Conservation (phyloP, 2,888 invertebrate species). For the Plemyria rubiginata region DNA sequence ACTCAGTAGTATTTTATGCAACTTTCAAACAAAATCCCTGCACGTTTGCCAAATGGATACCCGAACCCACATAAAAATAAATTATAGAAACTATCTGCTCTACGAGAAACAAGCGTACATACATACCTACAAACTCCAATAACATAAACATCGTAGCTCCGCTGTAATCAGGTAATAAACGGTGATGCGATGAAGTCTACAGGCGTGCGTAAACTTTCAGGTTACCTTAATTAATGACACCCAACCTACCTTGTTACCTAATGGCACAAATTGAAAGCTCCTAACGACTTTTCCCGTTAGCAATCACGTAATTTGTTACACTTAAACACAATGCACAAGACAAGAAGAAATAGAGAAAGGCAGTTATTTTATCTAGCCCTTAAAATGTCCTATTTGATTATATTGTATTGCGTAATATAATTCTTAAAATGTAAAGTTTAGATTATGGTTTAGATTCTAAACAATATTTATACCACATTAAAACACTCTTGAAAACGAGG, state of each 20-base stretch:
- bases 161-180: conserved; percentile 30
- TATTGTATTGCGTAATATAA: too few relatives aligned
- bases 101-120: conserved; percentile 17
- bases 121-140: conserved; percentile 24
- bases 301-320: conserved; percentile 40
- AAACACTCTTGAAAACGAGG: too few relatives aligned
- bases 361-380: background rate
- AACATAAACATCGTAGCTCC: conserved; percentile 27
- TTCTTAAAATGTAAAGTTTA: too few relatives aligned
- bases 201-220: conserved; percentile 34
- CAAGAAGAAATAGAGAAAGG: background rate
- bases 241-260: conserved; percentile 40
- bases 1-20: conserved; percentile 13
- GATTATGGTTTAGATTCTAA: too few relatives aligned
- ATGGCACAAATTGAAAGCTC: conserved; percentile 41
- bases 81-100: conserved; percentile 24
- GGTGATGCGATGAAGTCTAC: conserved; percentile 24
- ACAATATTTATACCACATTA: too few relatives aligned
- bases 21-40: conserved; percentile 21
- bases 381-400: too few relatives aligned
- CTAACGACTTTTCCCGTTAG: conserved; percentile 40
- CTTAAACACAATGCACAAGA: conserved; percentile 15
- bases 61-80: conserved; percentile 30
- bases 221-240: conserved; percentile 41
- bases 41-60: conserved; percentile 28